A percentile compares a stretch with the other conserved stretches of the same genome.
These are phyloP conservation scores for Drosophila sordidula DNA, from an alignment of 2,888 invertebrate genomes.

Conservation along the genomic window DNA sequence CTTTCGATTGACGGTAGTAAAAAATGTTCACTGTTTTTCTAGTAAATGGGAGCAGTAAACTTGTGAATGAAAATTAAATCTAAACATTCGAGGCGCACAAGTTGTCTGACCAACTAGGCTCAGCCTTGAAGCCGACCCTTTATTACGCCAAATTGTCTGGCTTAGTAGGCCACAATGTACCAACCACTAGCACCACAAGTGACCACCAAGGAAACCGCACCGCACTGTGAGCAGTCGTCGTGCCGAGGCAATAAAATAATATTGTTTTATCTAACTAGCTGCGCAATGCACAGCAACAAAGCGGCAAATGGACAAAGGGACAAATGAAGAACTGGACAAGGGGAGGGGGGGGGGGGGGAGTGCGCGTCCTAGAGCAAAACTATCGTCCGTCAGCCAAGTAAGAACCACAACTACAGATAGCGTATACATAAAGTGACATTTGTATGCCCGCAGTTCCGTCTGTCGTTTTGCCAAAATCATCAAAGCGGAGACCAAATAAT, in stretches of 20 bases:
- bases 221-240: conserved; percentile 13
- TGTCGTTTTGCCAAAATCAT: conserved; percentile 42
- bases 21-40: conserved; percentile 4
- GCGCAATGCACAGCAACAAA: conserved; percentile 44
- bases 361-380: conserved; percentile 8
- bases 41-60: conserved; percentile 14
- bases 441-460: conserved; percentile 60
- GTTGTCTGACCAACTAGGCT: conserved; percentile 3
- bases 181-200: conserved; percentile 14
- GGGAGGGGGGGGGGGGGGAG: neutral
- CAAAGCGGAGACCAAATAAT: conserved; percentile 62
- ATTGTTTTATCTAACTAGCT: conserved; percentile 74
- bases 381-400: conserved; percentile 16
- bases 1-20: neutral
- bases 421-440: conserved; percentile 48
- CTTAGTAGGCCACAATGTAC: conserved; percentile 28
- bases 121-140: conserved; percentile 26
- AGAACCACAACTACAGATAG: conserved; percentile 15
- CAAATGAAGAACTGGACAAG: neutral
- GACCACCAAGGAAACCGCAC: conserved; percentile 34
- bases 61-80: conserved; percentile 19
- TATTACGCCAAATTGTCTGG: conserved; percentile 41
- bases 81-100: conserved; percentile 9
- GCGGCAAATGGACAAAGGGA: conserved; percentile 3
- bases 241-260: conserved; percentile 70